A percentile compares a stretch with the other conserved stretches of the same genome.
Conservation (phyloP, 2,888 invertebrate genomes). For the Geotrupes spiniger region DNA sequence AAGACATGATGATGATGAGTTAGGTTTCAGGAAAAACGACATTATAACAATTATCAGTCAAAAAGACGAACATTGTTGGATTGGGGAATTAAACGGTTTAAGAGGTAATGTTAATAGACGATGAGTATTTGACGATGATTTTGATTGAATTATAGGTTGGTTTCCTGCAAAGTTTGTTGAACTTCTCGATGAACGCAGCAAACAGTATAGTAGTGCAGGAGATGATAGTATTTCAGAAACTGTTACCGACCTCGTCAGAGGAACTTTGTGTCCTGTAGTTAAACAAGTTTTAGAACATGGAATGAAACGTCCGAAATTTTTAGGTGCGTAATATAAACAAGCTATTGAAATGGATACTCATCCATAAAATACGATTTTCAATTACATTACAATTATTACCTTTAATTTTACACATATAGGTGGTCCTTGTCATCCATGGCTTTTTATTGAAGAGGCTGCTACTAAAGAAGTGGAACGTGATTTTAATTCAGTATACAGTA, state of each 20-base stretch:
- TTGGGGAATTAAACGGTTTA: conserved; percentile 93
- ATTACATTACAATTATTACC: background rate
- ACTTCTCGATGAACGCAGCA: conserved; percentile 91
- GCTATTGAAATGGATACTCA: background rate
- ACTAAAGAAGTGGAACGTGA: conserved; percentile 96
- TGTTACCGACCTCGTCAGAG: conserved; percentile 94
- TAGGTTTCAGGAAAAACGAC: conserved; percentile 98
- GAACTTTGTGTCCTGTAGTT: conserved; percentile 87
- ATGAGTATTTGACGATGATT: background rate
- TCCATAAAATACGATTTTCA: too few species aligned
- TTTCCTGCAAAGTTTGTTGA: conserved; percentile 97
- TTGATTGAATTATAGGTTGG: conserved; percentile 64
- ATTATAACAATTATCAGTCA: conserved; percentile 96
- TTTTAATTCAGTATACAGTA: conserved; percentile 96
- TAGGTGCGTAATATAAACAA: conserved; percentile 50
- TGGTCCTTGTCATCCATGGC: conserved; percentile 96
- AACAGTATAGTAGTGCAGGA: conserved; percentile 87
- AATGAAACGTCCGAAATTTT: conserved; percentile 84
- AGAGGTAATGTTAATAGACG: conserved; percentile 59
- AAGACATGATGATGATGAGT: conserved; percentile 95
- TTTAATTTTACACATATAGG: conserved; percentile 53
- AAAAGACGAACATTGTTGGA: conserved; percentile 98
- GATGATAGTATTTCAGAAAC: conserved; percentile 97
- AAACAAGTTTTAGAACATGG: conserved; percentile 95
- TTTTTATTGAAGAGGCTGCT: conserved; percentile 97